Percentiles rank a stretch among this genome's conserved stretches.
These are phyloP conservation scores for Drosophila paramelanica DNA, from an alignment of 2,888 invertebrate species.

Conservation along the genomic window DNA sequence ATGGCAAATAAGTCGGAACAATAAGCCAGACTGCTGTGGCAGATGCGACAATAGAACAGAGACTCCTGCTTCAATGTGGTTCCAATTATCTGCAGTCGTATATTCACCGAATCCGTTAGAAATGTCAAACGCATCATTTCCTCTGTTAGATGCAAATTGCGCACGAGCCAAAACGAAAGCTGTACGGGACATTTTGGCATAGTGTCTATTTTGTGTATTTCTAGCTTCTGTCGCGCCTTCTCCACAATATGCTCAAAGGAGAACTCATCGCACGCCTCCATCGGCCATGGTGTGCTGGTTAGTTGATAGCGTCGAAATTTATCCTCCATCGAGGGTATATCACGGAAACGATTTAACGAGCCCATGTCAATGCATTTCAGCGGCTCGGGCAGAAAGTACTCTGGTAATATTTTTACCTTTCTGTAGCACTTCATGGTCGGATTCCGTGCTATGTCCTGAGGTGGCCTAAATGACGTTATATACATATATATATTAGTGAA, in stretches of 20 bases:
- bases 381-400: slow-evolving; percentile 87
- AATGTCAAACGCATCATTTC: slow-evolving; percentile 88
- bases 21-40: slow-evolving; percentile 87
- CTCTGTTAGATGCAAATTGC: slow-evolving; percentile 90
- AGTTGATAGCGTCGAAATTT: slow-evolving; percentile 85
- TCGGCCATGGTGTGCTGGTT: slow-evolving; percentile 88
- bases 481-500: neutral
- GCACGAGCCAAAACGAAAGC: slow-evolving; percentile 92
- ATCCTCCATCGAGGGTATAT: slow-evolving; percentile 82
- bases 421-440: slow-evolving; percentile 86
- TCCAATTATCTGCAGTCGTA: slow-evolving; percentile 86
- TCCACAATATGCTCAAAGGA: slow-evolving; percentile 85
- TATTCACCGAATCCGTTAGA: slow-evolving; percentile 88
- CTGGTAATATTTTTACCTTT: slow-evolving; percentile 89
- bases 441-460: slow-evolving; percentile 80
- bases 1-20: slow-evolving; percentile 91
- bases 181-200: slow-evolving; percentile 89
- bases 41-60: slow-evolving; percentile 87
- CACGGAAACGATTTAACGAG: slow-evolving; percentile 85
- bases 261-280: slow-evolving; percentile 89
- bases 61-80: slow-evolving; percentile 85
- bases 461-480: slow-evolving; percentile 59
- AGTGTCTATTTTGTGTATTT: slow-evolving; percentile 84
- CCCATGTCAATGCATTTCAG: slow-evolving; percentile 85
- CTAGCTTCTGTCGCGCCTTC: slow-evolving; percentile 83